phyloP scores from a whole-genome alignment of 1,140 invertebrate genomes.

The Lucilia cuprina region DNA sequence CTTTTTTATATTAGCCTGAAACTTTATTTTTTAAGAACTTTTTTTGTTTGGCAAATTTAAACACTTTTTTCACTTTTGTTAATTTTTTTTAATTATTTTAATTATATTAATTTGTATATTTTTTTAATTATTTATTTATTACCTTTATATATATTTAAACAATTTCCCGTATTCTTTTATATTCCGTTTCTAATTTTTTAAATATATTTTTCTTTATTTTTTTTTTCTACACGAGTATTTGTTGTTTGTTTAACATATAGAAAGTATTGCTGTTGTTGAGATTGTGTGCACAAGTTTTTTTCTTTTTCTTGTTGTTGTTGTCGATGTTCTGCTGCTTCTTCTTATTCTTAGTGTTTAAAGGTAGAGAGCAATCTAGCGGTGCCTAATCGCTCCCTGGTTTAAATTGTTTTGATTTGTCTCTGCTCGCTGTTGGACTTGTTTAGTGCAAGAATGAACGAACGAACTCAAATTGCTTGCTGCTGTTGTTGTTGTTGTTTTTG shows the following conservation, averaged over 20 bases:
- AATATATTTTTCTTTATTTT: neutral
- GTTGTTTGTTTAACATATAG: neutral
- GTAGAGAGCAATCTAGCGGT: neutral
- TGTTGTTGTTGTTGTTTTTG: constrained; percentile 4
- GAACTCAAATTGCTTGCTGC: neutral
- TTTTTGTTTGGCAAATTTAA: neutral
- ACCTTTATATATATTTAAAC: neutral
- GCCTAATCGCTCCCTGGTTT: constrained; percentile 27
- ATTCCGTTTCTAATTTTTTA: neutral
- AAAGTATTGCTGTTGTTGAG: too few species aligned
- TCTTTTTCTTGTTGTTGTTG: neutral
- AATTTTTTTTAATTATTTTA: neutral
- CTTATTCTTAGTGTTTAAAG: neutral
- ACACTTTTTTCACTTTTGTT: constrained; percentile 16
- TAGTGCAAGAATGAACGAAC: neutral
- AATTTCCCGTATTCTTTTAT: neutral
- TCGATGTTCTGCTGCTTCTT: neutral
- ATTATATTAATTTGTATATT: neutral
- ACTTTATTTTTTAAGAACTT: too few species aligned
- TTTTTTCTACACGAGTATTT: neutral
- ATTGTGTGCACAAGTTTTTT: neutral
- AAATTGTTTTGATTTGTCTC: constrained; percentile 20
- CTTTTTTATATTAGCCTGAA: neutral
- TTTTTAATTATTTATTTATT: neutral
- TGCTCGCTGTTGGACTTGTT: neutral